phyloP scores from a whole-genome alignment of 2,113 vertebrate genomes.

The Gymnarchus niloticus region DNA sequence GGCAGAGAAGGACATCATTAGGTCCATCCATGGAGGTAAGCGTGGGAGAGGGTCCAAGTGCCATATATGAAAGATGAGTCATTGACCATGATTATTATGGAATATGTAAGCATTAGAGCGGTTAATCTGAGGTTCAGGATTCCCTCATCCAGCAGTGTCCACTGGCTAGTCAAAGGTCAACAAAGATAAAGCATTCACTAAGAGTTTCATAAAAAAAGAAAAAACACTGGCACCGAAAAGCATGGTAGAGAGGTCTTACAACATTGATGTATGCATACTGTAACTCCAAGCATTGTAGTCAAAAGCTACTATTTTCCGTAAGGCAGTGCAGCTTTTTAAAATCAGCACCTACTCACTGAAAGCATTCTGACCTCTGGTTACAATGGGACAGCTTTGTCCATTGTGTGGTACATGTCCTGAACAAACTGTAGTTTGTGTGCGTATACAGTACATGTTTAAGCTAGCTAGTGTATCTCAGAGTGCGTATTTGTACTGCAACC shows the following conservation, averaged over 20 bases:
- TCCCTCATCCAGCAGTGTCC: background rate
- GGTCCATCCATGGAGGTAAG: constrained; percentile 91
- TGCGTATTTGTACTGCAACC: background rate
- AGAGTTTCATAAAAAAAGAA: no score
- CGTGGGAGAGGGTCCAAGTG: background rate
- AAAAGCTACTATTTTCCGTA: no score
- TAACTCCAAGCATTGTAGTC: background rate
- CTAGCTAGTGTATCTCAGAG: background rate
- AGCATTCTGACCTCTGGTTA: background rate
- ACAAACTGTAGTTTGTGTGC: background rate
- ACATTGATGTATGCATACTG: background rate
- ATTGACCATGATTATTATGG: background rate
- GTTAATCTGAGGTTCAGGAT: background rate
- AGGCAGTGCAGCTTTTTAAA: background rate
- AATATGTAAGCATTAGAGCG: background rate
- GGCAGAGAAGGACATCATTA: constrained; percentile 84
- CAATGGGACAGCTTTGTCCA: no score
- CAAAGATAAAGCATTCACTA: background rate
- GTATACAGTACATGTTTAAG: background rate
- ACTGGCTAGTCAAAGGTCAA: background rate
- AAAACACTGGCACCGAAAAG: background rate
- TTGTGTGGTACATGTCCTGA: background rate
- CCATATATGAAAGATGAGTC: background rate
- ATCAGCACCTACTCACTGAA: background rate
- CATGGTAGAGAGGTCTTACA: background rate